phyloP scores from a whole-genome alignment of 2,797 vertebrate species.

The Oreochromis mossambicus region DNA sequence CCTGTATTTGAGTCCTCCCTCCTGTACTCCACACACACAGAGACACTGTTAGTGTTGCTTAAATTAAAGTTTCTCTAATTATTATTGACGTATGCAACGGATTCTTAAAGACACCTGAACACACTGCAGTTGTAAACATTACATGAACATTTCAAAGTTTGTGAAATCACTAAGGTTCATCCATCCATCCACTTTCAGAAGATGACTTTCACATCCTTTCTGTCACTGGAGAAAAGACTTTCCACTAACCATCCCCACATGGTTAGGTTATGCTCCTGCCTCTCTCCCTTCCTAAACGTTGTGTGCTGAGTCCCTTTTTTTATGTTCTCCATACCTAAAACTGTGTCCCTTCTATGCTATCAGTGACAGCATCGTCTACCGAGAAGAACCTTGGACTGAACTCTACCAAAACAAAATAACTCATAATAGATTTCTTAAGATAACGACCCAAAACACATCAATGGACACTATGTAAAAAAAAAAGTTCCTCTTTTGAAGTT shows the following conservation, averaged over 20 bases:
- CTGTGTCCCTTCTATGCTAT: neutral
- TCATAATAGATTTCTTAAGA: neutral
- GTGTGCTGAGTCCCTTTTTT: neutral
- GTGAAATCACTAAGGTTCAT: neutral
- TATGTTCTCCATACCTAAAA: neutral
- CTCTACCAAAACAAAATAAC: neutral
- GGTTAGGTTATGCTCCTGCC: neutral
- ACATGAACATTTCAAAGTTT: neutral
- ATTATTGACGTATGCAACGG: neutral
- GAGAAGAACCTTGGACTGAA: neutral
- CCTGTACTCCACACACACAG: neutral
- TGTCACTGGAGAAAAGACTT: neutral
- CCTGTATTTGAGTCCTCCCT: neutral
- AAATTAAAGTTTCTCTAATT: neutral
- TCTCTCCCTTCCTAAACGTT: neutral
- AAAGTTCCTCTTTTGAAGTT: neutral
- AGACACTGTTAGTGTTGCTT: neutral
- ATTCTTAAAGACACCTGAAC: neutral
- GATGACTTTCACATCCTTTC: neutral
- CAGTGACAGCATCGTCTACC: accelerated
- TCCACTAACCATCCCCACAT: neutral
- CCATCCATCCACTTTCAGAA: neutral
- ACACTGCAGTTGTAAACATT: neutral
- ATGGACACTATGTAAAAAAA: neutral
- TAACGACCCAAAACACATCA: neutral